phyloP scores from a whole-genome alignment of 2,113 vertebrate species.

The Lontra canadensis region DNA sequence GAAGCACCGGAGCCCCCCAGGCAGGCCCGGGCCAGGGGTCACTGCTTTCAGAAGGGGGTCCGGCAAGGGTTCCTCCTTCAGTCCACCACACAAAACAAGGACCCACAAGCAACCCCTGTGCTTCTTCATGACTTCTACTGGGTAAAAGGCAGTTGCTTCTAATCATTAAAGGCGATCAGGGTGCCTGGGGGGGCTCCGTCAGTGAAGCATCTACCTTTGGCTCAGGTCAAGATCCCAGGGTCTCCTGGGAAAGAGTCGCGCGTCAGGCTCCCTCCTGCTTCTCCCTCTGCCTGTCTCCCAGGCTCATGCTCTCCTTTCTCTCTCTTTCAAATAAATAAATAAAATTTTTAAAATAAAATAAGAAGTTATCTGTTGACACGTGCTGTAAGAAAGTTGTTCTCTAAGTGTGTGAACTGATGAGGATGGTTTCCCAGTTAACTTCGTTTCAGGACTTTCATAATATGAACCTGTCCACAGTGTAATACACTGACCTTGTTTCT shows the following conservation, averaged over 20 bases:
- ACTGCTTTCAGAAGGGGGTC: not conserved
- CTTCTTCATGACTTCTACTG: rapidly evolving
- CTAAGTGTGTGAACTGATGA: rapidly evolving
- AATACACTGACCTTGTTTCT: rapidly evolving
- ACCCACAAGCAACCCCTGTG: rapidly evolving
- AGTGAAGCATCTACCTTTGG: not conserved
- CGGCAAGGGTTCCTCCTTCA: not conserved
- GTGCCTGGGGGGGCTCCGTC: rapidly evolving
- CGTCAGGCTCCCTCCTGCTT: not conserved
- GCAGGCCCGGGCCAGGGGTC: rapidly evolving
- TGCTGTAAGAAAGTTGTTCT: not conserved
- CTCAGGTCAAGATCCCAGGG: not conserved
- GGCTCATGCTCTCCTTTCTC: not conserved
- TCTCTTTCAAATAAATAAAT: not conserved
- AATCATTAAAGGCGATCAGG: not conserved
- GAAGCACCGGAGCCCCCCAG: too few relatives aligned
- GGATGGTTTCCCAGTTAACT: rapidly evolving
- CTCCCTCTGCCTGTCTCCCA: too few relatives aligned
- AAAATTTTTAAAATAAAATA: not conserved
- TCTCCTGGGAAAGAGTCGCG: rapidly evolving
- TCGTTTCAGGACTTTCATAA: rapidly evolving
- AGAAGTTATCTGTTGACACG: rapidly evolving
- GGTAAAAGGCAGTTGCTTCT: not conserved
- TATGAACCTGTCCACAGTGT: rapidly evolving
- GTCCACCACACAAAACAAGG: not conserved